phyloP scores from a whole-genome alignment of 1,140 invertebrate genomes.

The Cydia strobilella region DNA sequence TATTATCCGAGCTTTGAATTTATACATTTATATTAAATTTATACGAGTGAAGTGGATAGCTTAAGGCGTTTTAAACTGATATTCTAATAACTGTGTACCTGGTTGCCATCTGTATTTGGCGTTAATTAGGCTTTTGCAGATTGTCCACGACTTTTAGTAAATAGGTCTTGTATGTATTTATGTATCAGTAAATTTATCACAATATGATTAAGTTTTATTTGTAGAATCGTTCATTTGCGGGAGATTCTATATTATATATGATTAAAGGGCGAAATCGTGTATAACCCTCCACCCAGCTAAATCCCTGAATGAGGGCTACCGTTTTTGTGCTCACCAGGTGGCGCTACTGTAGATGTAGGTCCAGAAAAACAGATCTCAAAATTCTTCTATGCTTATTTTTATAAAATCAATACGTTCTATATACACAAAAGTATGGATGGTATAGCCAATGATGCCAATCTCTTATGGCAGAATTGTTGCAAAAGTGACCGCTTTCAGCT shows the following conservation, averaged over 20 bases:
- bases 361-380: too few species aligned
- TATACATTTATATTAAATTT: conserved; percentile 47
- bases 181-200: conserved; percentile 30
- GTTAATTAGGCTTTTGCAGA: conserved; percentile 48
- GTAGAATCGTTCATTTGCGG: background rate
- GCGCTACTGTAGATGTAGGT: too few species aligned
- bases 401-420: too few species aligned
- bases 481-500: too few species aligned
- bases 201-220: conserved; percentile 25
- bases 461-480: too few species aligned
- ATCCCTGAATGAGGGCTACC: too few species aligned
- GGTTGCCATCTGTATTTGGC: conserved; percentile 48
- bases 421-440: too few species aligned
- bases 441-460: too few species aligned
- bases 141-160: conserved; percentile 43
- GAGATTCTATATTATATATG: background rate
- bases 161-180: conserved; percentile 35
- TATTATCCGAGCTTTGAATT: conserved; percentile 46
- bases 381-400: too few species aligned
- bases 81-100: conserved; percentile 58
- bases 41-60: conserved; percentile 40
- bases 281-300: background rate
- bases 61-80: conserved; percentile 46
- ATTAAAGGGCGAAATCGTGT: conserved; percentile 1
- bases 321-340: too few species aligned